Evolutionary conservation across 2,113 vertebrate genomes (phyloP).

Genomic region (Morone saxatilis): DNA sequence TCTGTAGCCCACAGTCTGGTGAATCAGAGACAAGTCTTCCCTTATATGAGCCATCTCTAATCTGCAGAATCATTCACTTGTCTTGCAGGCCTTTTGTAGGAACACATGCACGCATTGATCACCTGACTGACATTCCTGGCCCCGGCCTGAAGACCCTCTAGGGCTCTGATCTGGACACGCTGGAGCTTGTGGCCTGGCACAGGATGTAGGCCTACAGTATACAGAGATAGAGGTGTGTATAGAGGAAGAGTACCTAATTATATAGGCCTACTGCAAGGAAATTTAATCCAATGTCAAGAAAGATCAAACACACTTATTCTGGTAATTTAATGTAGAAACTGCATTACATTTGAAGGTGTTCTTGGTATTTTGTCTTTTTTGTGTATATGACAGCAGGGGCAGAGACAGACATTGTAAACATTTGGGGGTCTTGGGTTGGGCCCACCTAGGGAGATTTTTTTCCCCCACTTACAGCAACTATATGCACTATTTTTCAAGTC

Average conservation of each 20-base stretch:
- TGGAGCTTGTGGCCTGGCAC: constrained; percentile 44
- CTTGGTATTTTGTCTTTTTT: neutral
- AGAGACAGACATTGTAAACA: too few relatives aligned
- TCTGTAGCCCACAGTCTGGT: neutral
- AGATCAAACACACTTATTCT: neutral
- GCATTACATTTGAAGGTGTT: neutral
- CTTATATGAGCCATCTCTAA: neutral
- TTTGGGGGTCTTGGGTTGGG: too few relatives aligned
- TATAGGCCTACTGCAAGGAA: neutral
- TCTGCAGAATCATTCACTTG: neutral
- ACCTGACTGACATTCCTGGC: constrained; percentile 41
- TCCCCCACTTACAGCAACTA: too few relatives aligned
- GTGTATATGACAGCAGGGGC: neutral
- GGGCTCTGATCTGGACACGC: constrained; percentile 40
- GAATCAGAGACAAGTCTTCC: neutral
- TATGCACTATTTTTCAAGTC: too few relatives aligned
- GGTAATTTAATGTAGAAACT: neutral
- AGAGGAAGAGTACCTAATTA: neutral
- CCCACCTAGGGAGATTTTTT: too few relatives aligned
- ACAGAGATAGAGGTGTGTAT: neutral
- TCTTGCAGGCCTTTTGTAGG: constrained; percentile 10
- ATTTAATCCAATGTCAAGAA: neutral
- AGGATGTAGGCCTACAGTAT: neutral
- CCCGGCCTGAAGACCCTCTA: constrained; percentile 28
- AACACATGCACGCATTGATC: constrained; percentile 26